phyloP scores from a whole-genome alignment of 2,113 vertebrate genomes.

The Corythaixoides concolor region DNA sequence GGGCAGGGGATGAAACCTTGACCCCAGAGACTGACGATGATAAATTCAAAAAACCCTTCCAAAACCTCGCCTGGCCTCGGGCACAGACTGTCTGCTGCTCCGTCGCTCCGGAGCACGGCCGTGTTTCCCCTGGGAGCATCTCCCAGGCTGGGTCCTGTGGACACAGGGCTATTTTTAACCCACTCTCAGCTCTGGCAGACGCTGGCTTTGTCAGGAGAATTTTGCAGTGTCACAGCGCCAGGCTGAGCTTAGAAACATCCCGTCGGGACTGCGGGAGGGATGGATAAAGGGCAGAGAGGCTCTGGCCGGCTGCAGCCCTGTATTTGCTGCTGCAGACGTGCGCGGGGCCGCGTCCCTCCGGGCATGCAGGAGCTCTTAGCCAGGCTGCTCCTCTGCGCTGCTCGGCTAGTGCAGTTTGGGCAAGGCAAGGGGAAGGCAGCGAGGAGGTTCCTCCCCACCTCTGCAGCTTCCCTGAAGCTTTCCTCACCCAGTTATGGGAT shows the following conservation, averaged over 20 bases:
- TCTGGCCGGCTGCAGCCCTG: accelerated
- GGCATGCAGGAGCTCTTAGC: not conserved
- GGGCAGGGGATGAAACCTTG: not conserved
- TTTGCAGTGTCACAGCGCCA: not conserved
- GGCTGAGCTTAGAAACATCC: not conserved
- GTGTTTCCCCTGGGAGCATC: not conserved
- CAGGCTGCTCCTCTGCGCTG: not conserved
- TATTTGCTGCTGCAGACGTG: accelerated
- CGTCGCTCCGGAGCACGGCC: accelerated
- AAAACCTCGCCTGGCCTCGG: not conserved
- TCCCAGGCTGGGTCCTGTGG: not conserved
- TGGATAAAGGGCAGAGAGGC: accelerated
- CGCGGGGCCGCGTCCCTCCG: accelerated
- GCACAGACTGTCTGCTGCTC: accelerated
- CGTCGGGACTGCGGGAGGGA: accelerated
- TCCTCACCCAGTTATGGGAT: not conserved
- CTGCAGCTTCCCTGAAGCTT: not conserved
- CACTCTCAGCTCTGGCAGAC: not conserved
- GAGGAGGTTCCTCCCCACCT: not conserved
- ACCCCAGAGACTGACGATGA: not conserved
- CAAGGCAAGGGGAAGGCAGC: not conserved
- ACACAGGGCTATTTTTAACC: not conserved
- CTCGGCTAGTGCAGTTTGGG: not conserved
- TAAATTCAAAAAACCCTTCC: not conserved
- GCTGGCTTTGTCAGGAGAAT: not conserved